Base-by-base conservation (phyloP, 2,888 invertebrate species). In the Ptychoptera contaminata region DNA sequence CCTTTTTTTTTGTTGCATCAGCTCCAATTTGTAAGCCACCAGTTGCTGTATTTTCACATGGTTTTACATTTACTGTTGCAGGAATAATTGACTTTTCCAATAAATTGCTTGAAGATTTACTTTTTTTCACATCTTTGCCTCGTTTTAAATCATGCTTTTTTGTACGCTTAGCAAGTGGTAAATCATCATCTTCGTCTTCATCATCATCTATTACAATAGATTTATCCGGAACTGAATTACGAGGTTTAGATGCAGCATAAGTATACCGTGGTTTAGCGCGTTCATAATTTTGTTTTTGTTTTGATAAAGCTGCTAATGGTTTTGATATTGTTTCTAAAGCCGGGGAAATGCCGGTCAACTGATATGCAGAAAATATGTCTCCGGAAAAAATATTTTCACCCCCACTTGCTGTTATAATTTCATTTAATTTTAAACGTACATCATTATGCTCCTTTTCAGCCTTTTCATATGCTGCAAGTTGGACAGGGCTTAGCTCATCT, bases 21-120 rank as follows among this genome's bases (percentile, higher is more conserved):
- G 71, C 73, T 50, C 78, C 80, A 1, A 78, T 73, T 2, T 76
- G 71, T 49, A 83, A 63, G 8, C 83, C 83, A 11, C 83, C 83
- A 12, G 82, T 74, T 2, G 82, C 79, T 1, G 77, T 77, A 1
- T 72, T 74, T 57, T 83, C 83, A 0, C 81, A 78, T 1, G 82
- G 82, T 2, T 40, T 40, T 16, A 16, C 14, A 31, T 6, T n/a
- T n/a, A n/a, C 31, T 11, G 40, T n/a, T 32, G 31, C 32, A n/a
- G 30, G 30, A 15, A 31, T 16, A 12, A 40, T 40, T 31, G 31
- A n/a, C 7, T 30, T 40, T 15, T 30, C 16, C 31, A 38, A 16
- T 37, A 36, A n/a, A 2, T n/a, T 45, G 8, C 10, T 43, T 12
- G 37, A 8, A 9, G 42, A 47, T 56, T 49, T 48, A 59, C 62